These are phyloP conservation scores for Trachelus iudaicus DNA, from an alignment of 2,888 invertebrate genomes.

Conservation along the genomic window DNA sequence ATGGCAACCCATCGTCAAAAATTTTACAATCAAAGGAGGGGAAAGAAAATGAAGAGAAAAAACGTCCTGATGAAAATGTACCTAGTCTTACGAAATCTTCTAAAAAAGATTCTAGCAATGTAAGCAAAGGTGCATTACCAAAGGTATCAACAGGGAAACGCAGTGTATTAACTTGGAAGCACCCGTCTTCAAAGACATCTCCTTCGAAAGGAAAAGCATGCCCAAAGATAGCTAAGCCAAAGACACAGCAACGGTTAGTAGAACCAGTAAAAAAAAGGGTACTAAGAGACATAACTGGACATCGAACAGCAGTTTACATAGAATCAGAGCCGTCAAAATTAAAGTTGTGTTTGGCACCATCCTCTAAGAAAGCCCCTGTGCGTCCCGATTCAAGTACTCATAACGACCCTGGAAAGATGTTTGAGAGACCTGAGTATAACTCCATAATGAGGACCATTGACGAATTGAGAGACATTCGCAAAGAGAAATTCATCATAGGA, in stretches of 20 bases:
- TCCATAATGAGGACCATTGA: conserved; percentile 52
- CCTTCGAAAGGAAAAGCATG: background rate
- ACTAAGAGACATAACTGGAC: conserved; percentile 29
- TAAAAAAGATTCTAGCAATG: background rate
- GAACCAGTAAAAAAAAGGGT: conserved; percentile 35
- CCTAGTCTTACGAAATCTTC: background rate
- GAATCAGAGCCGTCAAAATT: conserved; percentile 29
- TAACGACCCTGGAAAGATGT: conserved; percentile 24
- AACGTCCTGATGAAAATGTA: background rate
- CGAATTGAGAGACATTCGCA: conserved; percentile 43
- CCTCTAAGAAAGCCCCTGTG: background rate
- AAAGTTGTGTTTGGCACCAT: background rate
- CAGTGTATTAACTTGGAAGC: background rate
- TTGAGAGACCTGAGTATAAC: conserved; percentile 54
- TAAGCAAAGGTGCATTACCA: background rate
- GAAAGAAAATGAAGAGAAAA: background rate
- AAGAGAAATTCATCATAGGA: conserved; percentile 41
- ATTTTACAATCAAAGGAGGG: background rate
- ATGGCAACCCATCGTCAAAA: background rate
- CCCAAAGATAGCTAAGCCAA: conserved; percentile 2
- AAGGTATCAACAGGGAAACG: background rate
- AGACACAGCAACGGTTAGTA: conserved; percentile 6
- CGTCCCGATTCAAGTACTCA: background rate
- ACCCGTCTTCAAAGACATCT: background rate
- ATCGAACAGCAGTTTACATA: conserved; percentile 31